phyloP scores from a whole-genome alignment of 1,140 invertebrate genomes.

The Lepidurus apus region DNA sequence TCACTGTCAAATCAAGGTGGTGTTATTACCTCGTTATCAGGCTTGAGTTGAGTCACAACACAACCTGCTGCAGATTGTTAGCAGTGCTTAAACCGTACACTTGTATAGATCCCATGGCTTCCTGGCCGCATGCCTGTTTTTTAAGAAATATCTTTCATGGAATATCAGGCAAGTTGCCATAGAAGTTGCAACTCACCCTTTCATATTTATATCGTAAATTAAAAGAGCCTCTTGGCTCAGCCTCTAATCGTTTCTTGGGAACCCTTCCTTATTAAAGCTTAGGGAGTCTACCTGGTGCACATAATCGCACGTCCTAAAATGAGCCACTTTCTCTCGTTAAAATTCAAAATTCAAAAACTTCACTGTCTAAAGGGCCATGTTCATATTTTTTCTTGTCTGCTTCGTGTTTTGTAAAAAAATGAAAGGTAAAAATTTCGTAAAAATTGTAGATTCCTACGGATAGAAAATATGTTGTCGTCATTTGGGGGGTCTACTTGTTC shows the following conservation, averaged over 20 bases:
- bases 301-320: background rate
- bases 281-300: background rate
- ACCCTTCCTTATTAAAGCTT: conserved; percentile 9
- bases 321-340: conserved; percentile 2
- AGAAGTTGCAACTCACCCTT: background rate
- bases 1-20: conserved; percentile 18
- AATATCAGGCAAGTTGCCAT: background rate
- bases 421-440: too few species aligned
- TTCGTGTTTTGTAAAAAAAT: background rate
- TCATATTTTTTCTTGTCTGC: background rate
- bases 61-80: background rate
- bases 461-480: too few species aligned
- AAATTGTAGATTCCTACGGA: too few species aligned
- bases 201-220: background rate
- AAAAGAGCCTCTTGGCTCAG: background rate
- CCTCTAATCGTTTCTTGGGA: background rate
- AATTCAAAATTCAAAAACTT: background rate
- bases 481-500: too few species aligned
- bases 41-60: conserved; percentile 5
- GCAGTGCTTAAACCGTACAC: background rate
- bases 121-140: background rate
- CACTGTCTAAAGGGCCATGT: background rate
- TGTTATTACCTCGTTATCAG: conserved; percentile 19
- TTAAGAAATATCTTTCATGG: background rate
- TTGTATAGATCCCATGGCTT: background rate